phyloP scores from a whole-genome alignment of 2,113 vertebrate genomes.

The Pomatorhinus ruficollis region DNA sequence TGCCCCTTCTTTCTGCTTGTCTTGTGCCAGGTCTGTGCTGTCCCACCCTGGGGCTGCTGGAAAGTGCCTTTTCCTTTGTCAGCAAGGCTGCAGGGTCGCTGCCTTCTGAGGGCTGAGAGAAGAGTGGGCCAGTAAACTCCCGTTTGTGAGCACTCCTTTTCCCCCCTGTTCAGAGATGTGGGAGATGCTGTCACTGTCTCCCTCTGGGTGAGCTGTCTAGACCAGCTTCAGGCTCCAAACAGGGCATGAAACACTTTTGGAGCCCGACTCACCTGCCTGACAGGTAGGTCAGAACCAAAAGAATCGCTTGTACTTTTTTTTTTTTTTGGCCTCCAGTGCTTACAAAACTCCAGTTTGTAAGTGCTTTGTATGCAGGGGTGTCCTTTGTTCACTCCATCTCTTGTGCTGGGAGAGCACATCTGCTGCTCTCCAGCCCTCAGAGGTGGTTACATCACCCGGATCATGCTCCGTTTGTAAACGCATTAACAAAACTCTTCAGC shows the following conservation, averaged over 20 bases:
- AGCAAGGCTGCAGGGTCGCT: background rate
- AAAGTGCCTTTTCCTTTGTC: background rate
- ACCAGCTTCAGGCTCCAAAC: too few species aligned
- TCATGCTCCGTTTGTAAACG: background rate
- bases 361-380: background rate
- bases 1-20: background rate
- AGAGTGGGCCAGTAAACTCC: background rate
- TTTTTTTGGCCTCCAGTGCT: too few species aligned
- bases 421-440: background rate
- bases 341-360: background rate
- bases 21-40: background rate
- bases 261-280: too few species aligned
- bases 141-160: background rate
- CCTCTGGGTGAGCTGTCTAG: too few species aligned
- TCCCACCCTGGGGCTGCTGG: background rate
- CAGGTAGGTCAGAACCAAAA: too few species aligned
- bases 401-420: background rate
- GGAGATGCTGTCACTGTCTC: too few species aligned
- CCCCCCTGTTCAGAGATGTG: too few species aligned
- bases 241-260: too few species aligned
- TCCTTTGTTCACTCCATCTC: background rate
- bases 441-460: background rate
- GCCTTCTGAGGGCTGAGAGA: background rate
- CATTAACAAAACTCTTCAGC: background rate
- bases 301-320: too few species aligned